Evolutionary conservation across 1,140 invertebrate species (phyloP), one percentile per base, ranked within the genome.

Genomic region (Tetramorium parvispinum): DNA sequence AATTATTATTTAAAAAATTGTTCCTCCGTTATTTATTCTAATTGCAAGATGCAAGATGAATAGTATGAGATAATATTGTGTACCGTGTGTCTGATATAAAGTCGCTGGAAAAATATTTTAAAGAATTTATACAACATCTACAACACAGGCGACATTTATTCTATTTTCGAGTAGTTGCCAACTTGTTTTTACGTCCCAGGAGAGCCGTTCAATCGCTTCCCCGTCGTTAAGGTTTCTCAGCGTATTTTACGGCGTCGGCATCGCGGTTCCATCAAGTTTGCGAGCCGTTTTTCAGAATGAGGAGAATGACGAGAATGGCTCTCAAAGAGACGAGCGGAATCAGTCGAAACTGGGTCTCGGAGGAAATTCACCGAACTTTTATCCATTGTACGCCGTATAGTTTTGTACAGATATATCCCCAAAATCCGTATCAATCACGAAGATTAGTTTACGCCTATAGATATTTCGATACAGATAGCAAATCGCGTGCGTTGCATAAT

Each of bases 261-360:
- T 13, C 11, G 70, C 5, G 73, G 55, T 51, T 85, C 70, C 70
- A 61, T 85, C 70, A 65, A 85, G 81, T 85, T 76, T 85, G 43
- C n/a, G 32, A 51, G 46, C 24, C 70, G 55, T 85, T 85, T 85
- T 81, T 85, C 71, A 78, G 75, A 43, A 78, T 43, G 11, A 24
- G n/a, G 11, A 66, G 75, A 55, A 53, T n/a, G 59, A 78, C 57
- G 59, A 1, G 27, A 46, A 27, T 13, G n/a, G 46, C 3, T 79
- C 49, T 85, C 83, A 85, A 85, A 78, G 32, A 76, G 75, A 76
- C 73, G 49, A 46, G 40, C 37, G 40, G 59, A 66, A 79, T 85
- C 66, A 85, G 55, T 13, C 55, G 81, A 85, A 85, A 85, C 71
- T 85, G 8, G 81, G 70, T 85, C 81, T 76, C 66, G 7, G 27